Evolutionary conservation across 1,140 invertebrate genomes (phyloP), one percentile per base, ranked within the genome.

Genomic region (Lucilia cuprina): DNA sequence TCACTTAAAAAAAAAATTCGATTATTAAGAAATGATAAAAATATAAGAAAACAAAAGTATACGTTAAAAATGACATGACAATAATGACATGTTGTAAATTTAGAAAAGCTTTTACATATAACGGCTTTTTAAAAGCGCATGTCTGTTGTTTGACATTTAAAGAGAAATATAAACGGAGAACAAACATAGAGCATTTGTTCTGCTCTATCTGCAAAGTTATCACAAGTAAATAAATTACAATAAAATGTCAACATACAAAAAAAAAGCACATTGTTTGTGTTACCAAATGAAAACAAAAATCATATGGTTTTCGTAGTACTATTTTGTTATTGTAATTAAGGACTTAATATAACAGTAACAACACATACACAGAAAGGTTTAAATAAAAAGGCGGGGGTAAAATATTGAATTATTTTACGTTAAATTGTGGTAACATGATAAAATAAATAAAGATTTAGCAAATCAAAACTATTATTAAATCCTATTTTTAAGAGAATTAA

Each of bases 211-310:
- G 50, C 50, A 55, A 41, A 41, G 7, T 41, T 10, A 41, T 7
- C 41, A 30, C 25, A 30, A 41, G 41, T 8, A 10, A 41, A 10
- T 8, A 10, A 41, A 10, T 8, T 2, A 41, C 13, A 55, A 55
- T 55, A 12, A 55, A 55, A 55, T 55, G 50, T 55, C 50, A 55
- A 55, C 50, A 55, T 2, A 55, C 49, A 49, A 12, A 49, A 49
- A 9, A 49, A 55, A 55, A 55, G 14, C 50, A 55, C 50, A 55
- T 55, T 70, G 65, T 70, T 19, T 70, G 19, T 70, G 13, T 17
- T 41, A 78, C n/a, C 4, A 80, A 80, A 80, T 49, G 77, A 80
- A 80, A 80, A 80, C 77, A 80, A 80, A 80, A 80, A 80, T 80
- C 77, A 80, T 80, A 49, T 80, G 77, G n/a, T 80, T 50, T 34